Evolutionary conservation across 1,140 invertebrate species (phyloP), one percentile per base, ranked within the genome.

Genomic region (Ceratitis capitata): DNA sequence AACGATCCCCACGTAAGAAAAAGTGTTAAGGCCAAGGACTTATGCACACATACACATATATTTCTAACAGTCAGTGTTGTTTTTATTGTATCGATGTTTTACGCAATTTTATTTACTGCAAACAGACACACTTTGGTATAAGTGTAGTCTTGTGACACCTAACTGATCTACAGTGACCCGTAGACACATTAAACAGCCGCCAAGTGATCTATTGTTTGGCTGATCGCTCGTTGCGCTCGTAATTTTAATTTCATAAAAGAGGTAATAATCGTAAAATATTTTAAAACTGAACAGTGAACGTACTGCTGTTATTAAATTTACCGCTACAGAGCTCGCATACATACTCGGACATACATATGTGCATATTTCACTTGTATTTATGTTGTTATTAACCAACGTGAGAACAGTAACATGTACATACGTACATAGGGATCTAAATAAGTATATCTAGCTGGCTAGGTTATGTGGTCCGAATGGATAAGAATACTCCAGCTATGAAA

Each of bases 261-360:
- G 58, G 58, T 64, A 64, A 64, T 64, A 64, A 64, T 64, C 58
- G 58, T 64, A 64, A 64, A 64, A 64, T 35, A 35, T 64, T 64
- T 64, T 35, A 32, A 64, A 23, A 64, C 58, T 64, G 7, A 35
- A 32, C 9, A 64, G 35, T 64, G 3, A 29, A 64, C 29, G 58
- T 16, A 32, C 2, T 64, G 58, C 58, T 35, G 7, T 64, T 64
- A 0, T 2, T 29, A n/a, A n/a, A n/a, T n/a, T n/a, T 26, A 29
- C 29, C 12, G 58, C 58, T 32, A 64, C 29, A 29, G 35, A 3
- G 29, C 16, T 3, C 29, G 16, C 58, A 64, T 58, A 58, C n/a
- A n/a, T 58, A 26, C 26, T 16, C 12, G 29, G n/a, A 19, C n/a
- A 58, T 14, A 32, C 1, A 35, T 26, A 61, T 61, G 23, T 29